Evolutionary conservation across 2,113 vertebrate species (phyloP), one percentile per base, ranked within the genome.

Genomic region (Smithornis capensis): DNA sequence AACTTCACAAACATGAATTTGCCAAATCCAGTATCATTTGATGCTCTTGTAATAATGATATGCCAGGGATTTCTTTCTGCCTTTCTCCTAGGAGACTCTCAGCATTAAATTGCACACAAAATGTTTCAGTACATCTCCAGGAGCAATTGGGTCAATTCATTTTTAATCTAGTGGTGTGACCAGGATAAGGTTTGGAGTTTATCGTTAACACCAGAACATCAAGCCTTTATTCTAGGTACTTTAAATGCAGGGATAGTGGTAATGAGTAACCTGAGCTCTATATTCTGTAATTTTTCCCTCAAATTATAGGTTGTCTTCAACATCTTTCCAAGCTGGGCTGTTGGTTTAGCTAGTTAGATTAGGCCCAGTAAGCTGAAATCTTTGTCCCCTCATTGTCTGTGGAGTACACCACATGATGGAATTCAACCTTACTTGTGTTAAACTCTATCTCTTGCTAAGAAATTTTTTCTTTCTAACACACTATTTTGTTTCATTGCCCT

Each of bases 311-410:
- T 70, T 80, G 40, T 49, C 22, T 73, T 77, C 7, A 33, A 22
- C 7, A 21, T 59, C 49, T 81, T 88, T 93, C 35, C 45, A 57
- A 68, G 24, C 18, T 33, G 28, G 1, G 1, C 37, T 90, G 62
- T 49, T 94, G 35, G 27, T 75, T 92, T 67, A 84, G 19, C 25
- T 50, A 50, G 37, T 64, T 83, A 82, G 44, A 67, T 88, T 47
- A 63, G 31, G 47, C 37, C 50, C n/a, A 88, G 40, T 16, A 75
- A 69, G 23, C 55, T 60, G 50, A 69, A 69, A 23, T 69, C 2
- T 62, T 63, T 82, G 29, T 55, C 38, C 29, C 29, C 85, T 75
- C 9, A 10, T 78, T 75, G 52, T 85, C 47, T 3, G 2, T 35
- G 0, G 0, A 38, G 33, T 24, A 40, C 40, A n/a, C n/a, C n/a